These are phyloP conservation scores for Heliconius melpomene DNA, from an alignment of 1,140 invertebrate species.

Conservation along the genomic window DNA sequence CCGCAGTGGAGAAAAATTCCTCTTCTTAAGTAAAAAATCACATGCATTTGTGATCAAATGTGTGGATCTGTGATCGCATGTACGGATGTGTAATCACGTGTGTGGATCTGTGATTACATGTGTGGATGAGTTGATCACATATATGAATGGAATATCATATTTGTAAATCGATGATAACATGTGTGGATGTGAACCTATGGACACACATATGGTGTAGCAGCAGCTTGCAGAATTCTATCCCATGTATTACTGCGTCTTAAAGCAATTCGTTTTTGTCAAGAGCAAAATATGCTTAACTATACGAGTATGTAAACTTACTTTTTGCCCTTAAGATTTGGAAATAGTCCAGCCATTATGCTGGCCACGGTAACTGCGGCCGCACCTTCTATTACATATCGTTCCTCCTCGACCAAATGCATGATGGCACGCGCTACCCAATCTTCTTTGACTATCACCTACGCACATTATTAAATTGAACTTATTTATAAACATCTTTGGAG, in stretches of 20 bases:
- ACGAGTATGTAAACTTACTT: conserved; percentile 81
- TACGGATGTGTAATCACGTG: too few species aligned
- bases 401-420: conserved; percentile 91
- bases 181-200: too few species aligned
- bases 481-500: neutral
- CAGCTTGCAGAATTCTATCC: too few species aligned
- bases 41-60: too few species aligned
- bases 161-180: too few species aligned
- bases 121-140: too few species aligned
- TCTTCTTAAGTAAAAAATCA: too few species aligned
- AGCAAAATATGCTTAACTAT: neutral
- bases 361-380: conserved; percentile 93
- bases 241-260: neutral
- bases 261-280: neutral
- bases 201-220: too few species aligned
- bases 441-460: conserved; percentile 86
- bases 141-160: too few species aligned
- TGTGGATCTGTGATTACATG: too few species aligned
- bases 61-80: too few species aligned
- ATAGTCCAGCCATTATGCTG: conserved; percentile 90
- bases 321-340: conserved; percentile 94
- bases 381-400: conserved; percentile 96
- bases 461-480: conserved; percentile 14
- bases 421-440: conserved; percentile 95
- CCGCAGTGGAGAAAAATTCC: too few species aligned